Percentiles rank a stretch among this genome's conserved stretches.
Evolutionary conservation across 2,113 vertebrate genomes (phyloP).

Genomic region (chimpanzee (Pan troglodytes)): NHGRI_mPanTro3-v2.1_pri NC_072401.2:150710001-150710500

Average conservation of each 20-base stretch:
- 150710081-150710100: slow-evolving; percentile 11
- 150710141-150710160: not conserved
- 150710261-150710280: not conserved
- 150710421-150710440: not conserved
- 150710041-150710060: not conserved
- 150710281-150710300: not conserved
- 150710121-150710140: slow-evolving; percentile 44
- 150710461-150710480: not conserved
- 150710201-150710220: not conserved
- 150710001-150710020: slow-evolving; percentile 21
- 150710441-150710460: not conserved
- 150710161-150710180: not conserved
- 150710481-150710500: no score
- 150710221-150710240: not conserved
- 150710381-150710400: not conserved
- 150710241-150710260: not conserved
- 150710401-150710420: not conserved
- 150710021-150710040: not conserved
- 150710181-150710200: not conserved
- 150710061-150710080: not conserved
- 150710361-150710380: not conserved
- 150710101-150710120: slow-evolving; percentile 33
- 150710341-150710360: not conserved
- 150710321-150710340: not conserved
- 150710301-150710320: not conserved